Evolutionary conservation across 2,888 invertebrate species (phyloP), one percentile per base, ranked within the genome.

Genomic region (Pseudococcus viburni): DNA sequence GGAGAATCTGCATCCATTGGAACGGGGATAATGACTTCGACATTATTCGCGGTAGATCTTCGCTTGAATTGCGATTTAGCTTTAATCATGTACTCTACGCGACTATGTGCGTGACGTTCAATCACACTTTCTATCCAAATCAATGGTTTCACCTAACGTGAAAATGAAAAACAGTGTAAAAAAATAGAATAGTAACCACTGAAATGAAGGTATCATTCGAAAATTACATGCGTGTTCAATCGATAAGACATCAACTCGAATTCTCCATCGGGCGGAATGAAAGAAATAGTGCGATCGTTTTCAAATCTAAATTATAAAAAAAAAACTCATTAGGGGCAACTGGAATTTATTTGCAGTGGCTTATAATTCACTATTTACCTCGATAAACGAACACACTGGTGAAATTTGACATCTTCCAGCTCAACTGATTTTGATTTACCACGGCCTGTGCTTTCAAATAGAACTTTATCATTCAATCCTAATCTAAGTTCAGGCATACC

Each of bases 111-210:
- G 91, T 94, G 94, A 64, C 94, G 92, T 90, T 95, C 94, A 89
- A 94, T 94, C 26, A 94, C 94, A 83, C 94, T 94, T 91, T 95
- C 94, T 89, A 95, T 94, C 94, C 94, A 95, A 89, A 95, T 94
- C 89, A 95, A 91, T 39, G 95, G 95, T 90, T 95, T 95, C 64
- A 94, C 93, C 42, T 89, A 26, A 11, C 22, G 33, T 15, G 15
- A 68, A 86, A 86, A 68, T 22, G 19, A 86, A 22, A 55, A 48
- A 51, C 0, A 42, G 4, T 8, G 11, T n/a, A 11, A 33, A 39
- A 12, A 48, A 33, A 33, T 48, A 48, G 42, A 0, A 51, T 8
- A 64, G 5, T 33, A 19, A n/a, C 26, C 26, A 33, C 26, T 33
- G 26, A 33, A 33, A 33, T 33, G 26, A 33, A 33, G 26, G 26